Conservation (phyloP, 2,113 vertebrate species). For the Carassius carassius region DNA sequence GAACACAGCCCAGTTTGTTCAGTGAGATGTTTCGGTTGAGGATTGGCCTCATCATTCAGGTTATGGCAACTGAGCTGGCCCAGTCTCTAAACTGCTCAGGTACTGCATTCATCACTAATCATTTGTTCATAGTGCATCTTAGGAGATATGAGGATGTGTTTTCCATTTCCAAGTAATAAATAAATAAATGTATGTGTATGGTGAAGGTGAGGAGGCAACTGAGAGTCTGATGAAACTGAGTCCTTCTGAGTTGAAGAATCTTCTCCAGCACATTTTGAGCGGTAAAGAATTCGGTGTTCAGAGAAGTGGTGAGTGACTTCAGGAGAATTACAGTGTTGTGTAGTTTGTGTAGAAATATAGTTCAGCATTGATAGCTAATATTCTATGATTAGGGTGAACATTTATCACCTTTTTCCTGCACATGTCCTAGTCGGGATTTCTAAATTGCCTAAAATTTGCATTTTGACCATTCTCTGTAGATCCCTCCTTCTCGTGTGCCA, state of each 20-base stretch:
- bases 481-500: too few species aligned
- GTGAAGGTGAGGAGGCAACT: slow-evolving; percentile 86
- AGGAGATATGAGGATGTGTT: not conserved
- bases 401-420: too few species aligned
- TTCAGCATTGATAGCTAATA: not conserved
- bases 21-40: slow-evolving; percentile 96
- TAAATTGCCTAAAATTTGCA: too few species aligned
- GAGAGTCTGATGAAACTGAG: slow-evolving; percentile 92
- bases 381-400: not conserved
- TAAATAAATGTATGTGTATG: slow-evolving; percentile 24
- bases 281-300: slow-evolving; percentile 96
- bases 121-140: not conserved
- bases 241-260: slow-evolving; percentile 91
- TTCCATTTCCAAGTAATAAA: not conserved
- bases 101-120: slow-evolving; percentile 56
- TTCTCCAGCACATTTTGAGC: slow-evolving; percentile 94
- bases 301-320: slow-evolving; percentile 80
- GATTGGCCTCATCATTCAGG: slow-evolving; percentile 96
- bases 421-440: too few species aligned
- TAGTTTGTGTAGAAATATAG: not conserved
- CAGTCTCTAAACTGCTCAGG: slow-evolving; percentile 90
- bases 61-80: slow-evolving; percentile 94
- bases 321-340: not conserved
- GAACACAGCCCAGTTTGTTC: slow-evolving; percentile 88
- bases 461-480: too few species aligned